phyloP scores from a whole-genome alignment of 2,888 invertebrate genomes.

The Drosophila cognata region DNA sequence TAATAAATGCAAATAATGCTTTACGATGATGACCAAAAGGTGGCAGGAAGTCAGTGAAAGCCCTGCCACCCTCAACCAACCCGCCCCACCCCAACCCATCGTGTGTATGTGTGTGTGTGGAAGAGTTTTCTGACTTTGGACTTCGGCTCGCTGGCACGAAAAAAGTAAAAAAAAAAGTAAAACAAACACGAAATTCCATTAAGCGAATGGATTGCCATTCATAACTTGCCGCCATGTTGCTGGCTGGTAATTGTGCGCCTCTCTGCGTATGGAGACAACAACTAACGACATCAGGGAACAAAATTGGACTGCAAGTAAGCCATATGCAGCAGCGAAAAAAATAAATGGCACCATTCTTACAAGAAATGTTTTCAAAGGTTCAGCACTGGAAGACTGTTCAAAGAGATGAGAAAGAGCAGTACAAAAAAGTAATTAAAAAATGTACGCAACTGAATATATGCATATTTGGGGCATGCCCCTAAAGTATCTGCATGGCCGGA shows the following conservation, averaged over 20 bases:
- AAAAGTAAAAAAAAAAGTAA: slow-evolving; percentile 69
- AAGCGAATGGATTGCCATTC: slow-evolving; percentile 76
- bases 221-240: slow-evolving; percentile 60
- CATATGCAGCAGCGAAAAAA: neutral
- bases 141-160: slow-evolving; percentile 33
- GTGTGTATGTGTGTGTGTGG: slow-evolving; percentile 14
- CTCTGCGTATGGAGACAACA: slow-evolving; percentile 10
- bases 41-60: slow-evolving; percentile 13
- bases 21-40: slow-evolving; percentile 61
- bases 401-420: neutral
- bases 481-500: neutral
- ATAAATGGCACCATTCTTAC: neutral
- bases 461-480: neutral
- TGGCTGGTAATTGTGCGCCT: slow-evolving; percentile 8
- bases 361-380: neutral
- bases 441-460: fast-evolving
- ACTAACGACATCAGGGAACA: slow-evolving; percentile 1
- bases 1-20: slow-evolving; percentile 83
- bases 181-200: slow-evolving; percentile 75
- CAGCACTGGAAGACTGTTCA: neutral
- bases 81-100: neutral
- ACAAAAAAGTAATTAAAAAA: neutral
- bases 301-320: neutral
- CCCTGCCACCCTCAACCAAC: neutral
- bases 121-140: slow-evolving; percentile 25